These are phyloP conservation scores for Callitettix versicolor DNA, from an alignment of 1,140 invertebrate genomes.

Conservation along the genomic window DNA sequence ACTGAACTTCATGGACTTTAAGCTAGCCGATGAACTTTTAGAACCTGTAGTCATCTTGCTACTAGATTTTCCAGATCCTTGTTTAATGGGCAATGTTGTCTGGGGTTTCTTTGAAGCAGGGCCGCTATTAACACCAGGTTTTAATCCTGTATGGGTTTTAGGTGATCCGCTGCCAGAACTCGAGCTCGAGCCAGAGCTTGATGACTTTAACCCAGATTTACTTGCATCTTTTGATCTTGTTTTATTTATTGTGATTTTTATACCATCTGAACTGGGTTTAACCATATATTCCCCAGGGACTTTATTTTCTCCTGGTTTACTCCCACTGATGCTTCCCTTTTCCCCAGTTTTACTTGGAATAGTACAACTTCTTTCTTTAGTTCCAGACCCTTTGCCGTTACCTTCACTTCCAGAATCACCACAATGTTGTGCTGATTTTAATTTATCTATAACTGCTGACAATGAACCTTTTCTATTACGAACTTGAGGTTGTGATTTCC, in stretches of 20 bases:
- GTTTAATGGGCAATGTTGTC: slow-evolving; percentile 9
- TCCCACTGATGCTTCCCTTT: slow-evolving; percentile 39
- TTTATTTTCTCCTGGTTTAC: slow-evolving; percentile 49
- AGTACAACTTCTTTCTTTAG: slow-evolving; percentile 22
- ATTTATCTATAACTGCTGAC: slow-evolving; percentile 75
- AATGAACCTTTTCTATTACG: slow-evolving; percentile 65
- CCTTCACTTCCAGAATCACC: slow-evolving; percentile 29
- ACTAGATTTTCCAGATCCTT: not conserved
- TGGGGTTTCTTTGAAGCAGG: slow-evolving; percentile 68
- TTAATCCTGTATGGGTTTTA: slow-evolving; percentile 67
- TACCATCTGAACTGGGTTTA: slow-evolving; percentile 70
- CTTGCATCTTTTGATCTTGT: slow-evolving; percentile 51
- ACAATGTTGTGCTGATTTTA: slow-evolving; percentile 59
- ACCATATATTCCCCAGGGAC: slow-evolving; percentile 74
- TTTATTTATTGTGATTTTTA: slow-evolving; percentile 84
- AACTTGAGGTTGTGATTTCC: slow-evolving; percentile 32
- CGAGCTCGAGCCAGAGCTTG: slow-evolving; percentile 21
- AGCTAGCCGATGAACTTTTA: slow-evolving; percentile 32
- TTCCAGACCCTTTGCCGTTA: slow-evolving; percentile 25
- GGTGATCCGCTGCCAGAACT: slow-evolving; percentile 47
- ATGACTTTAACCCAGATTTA: slow-evolving; percentile 30
- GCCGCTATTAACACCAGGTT: slow-evolving; percentile 70
- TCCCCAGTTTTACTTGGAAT: slow-evolving; percentile 38
- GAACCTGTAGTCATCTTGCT: slow-evolving; percentile 29
- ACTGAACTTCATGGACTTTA: slow-evolving; percentile 41